phyloP scores from a whole-genome alignment of 2,888 invertebrate species.

The Hydrotaea cyrtoneurina region DNA sequence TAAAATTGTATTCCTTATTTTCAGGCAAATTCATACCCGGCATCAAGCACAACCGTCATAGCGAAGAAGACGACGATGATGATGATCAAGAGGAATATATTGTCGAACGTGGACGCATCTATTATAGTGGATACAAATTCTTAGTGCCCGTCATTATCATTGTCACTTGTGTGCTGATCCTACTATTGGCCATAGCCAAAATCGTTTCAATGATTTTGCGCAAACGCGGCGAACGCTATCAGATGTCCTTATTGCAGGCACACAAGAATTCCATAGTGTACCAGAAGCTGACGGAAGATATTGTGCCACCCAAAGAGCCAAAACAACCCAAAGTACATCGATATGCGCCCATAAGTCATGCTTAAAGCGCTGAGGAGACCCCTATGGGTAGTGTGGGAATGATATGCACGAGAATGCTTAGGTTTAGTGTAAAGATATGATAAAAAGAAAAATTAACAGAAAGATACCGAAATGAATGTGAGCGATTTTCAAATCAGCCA shows the following conservation, averaged over 20 bases:
- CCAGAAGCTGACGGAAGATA: slow-evolving; percentile 89
- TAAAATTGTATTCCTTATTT: neutral
- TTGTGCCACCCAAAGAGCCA: slow-evolving; percentile 82
- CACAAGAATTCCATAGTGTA: slow-evolving; percentile 84
- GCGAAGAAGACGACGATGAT: slow-evolving; percentile 72
- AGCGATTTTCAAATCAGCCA: slow-evolving; percentile 22
- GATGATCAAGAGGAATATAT: slow-evolving; percentile 77
- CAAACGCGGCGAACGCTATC: slow-evolving; percentile 81
- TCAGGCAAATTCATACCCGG: slow-evolving; percentile 74
- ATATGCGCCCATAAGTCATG: slow-evolving; percentile 83
- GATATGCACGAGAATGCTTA: slow-evolving; percentile 11
- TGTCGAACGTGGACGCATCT: slow-evolving; percentile 80
- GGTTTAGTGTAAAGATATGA: slow-evolving; percentile 33
- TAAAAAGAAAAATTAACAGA: neutral
- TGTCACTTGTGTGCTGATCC: slow-evolving; percentile 83
- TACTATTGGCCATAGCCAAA: slow-evolving; percentile 83
- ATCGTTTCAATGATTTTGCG: slow-evolving; percentile 82
- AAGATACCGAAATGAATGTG: neutral
- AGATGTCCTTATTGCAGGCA: slow-evolving; percentile 80
- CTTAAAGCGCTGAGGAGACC: slow-evolving; percentile 73
- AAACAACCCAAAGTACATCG: slow-evolving; percentile 86
- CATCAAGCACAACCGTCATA: slow-evolving; percentile 57
- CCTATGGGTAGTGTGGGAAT: neutral
- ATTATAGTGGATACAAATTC: slow-evolving; percentile 82
- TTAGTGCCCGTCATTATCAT: slow-evolving; percentile 83